A percentile compares a stretch with the other conserved stretches of the same genome.
Conservation (phyloP, 2,888 invertebrate genomes). For the Ashinkailepas kermadecensis region DNA sequence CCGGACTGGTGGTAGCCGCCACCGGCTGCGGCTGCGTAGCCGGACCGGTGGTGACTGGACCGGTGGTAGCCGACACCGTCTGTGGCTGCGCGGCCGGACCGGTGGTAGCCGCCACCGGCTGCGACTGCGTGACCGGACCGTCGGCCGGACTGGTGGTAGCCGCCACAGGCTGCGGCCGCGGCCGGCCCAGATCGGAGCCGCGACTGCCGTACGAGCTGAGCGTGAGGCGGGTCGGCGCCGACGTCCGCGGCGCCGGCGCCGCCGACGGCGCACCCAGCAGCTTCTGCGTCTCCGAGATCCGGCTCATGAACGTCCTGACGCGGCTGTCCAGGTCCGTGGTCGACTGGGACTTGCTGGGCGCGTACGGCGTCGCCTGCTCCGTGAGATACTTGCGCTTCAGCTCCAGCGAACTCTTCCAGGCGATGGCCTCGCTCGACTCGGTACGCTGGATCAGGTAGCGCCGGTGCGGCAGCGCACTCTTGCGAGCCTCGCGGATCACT, state of each 20-base stretch:
- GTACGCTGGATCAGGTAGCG: constrained; percentile 63
- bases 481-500: background rate
- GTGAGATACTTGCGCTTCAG: constrained; percentile 75
- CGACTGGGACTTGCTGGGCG: constrained; percentile 34
- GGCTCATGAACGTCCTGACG: constrained; percentile 72
- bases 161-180: background rate
- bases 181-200: background rate
- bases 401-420: constrained; percentile 77
- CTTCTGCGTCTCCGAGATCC: constrained; percentile 60
- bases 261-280: constrained; percentile 28
- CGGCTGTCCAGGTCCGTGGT: constrained; percentile 67
- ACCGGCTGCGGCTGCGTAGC: too few species aligned
- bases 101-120: background rate
- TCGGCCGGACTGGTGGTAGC: too few species aligned
- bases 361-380: constrained; percentile 40
- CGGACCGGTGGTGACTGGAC: background rate
- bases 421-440: constrained; percentile 77
- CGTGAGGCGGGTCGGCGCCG: constrained; percentile 15
- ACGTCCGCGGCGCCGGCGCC: constrained; percentile 28
- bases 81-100: background rate
- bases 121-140: too few species aligned
- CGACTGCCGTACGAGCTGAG: background rate
- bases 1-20: too few species aligned
- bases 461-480: constrained; percentile 26
- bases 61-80: background rate